A percentile compares a stretch with the other conserved stretches of the same genome.
Evolutionary conservation across 2,888 invertebrate species (phyloP).

Genomic region (Rutpela maculata): DNA sequence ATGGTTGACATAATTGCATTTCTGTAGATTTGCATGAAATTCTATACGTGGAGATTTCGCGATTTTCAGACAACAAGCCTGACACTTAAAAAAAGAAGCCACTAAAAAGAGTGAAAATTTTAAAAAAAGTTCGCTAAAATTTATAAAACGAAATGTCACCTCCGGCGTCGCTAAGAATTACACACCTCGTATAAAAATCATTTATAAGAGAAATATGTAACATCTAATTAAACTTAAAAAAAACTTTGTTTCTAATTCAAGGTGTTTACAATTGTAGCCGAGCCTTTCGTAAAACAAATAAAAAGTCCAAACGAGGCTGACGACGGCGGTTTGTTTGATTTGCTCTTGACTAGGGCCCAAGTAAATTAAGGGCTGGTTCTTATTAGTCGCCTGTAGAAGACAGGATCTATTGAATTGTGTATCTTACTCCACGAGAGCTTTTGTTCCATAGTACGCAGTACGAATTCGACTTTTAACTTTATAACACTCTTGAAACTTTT

Average conservation of each 20-base stretch:
- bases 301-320: conserved; percentile 31
- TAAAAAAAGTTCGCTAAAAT: too few relatives aligned
- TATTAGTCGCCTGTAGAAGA: conserved; percentile 43
- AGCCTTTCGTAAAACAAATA: conserved; percentile 26
- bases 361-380: conserved; percentile 48
- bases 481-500: not conserved
- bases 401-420: conserved; percentile 32
- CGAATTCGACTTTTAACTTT: conserved; percentile 20
- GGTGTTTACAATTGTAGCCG: conserved; percentile 47
- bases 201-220: not conserved
- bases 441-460: conserved; percentile 10
- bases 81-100: too few relatives aligned
- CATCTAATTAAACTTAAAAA: conserved; percentile 1
- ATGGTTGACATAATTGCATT: too few relatives aligned
- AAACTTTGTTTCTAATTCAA: conserved; percentile 12
- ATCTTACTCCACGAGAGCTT: conserved; percentile 16
- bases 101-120: too few relatives aligned
- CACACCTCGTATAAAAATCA: too few relatives aligned
- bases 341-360: conserved; percentile 45
- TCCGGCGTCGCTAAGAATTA: too few relatives aligned
- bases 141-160: too few relatives aligned
- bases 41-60: too few relatives aligned
- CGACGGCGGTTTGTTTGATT: conserved; percentile 45
- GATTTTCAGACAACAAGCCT: too few relatives aligned
- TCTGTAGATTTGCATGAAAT: too few relatives aligned